Percentiles rank a stretch among this genome's conserved stretches.
Evolutionary conservation across 1,140 invertebrate species (phyloP).

Genomic region (Pogonomyrmex californicus): DNA sequence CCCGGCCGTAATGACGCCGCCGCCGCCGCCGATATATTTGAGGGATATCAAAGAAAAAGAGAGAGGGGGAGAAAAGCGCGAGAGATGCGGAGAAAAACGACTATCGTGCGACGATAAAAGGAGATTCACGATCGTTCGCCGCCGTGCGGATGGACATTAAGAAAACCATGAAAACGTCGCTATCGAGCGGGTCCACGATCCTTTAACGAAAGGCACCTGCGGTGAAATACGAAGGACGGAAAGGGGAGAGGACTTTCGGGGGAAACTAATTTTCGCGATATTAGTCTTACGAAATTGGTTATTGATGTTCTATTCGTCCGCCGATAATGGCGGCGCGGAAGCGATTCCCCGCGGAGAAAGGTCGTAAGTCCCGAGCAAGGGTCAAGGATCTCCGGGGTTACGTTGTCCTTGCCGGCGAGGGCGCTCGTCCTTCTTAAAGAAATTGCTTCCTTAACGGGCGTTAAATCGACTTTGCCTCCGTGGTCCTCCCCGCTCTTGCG

Average conservation of each 20-base stretch:
- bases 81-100: conserved; percentile 37
- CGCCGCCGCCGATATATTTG: conserved; percentile 14
- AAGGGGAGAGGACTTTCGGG: conserved; percentile 44
- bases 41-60: conserved; percentile 20
- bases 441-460: conserved; percentile 78
- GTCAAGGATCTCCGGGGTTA: conserved; percentile 70
- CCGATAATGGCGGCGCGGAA: conserved; percentile 75
- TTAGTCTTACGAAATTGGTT: conserved; percentile 85
- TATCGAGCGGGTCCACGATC: conserved; percentile 48
- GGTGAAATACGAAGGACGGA: conserved; percentile 49
- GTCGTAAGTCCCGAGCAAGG: conserved; percentile 69
- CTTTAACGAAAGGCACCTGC: conserved; percentile 64
- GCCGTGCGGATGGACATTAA: conserved; percentile 67
- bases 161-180: conserved; percentile 62
- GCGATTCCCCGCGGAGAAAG: conserved; percentile 73
- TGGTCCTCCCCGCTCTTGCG: conserved; percentile 64
- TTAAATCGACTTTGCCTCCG: conserved; percentile 76
- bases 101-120: conserved; percentile 70
- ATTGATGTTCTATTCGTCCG: conserved; percentile 83
- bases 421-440: conserved; percentile 73
- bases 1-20: conserved; percentile 5
- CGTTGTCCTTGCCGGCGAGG: conserved; percentile 56
- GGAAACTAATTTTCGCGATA: conserved; percentile 85
- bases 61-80: background rate
- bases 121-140: conserved; percentile 66